Percentiles rank a stretch among this genome's conserved stretches.
Conservation (phyloP, 2,888 invertebrate species). For the Drosophila neotestacea region DNA sequence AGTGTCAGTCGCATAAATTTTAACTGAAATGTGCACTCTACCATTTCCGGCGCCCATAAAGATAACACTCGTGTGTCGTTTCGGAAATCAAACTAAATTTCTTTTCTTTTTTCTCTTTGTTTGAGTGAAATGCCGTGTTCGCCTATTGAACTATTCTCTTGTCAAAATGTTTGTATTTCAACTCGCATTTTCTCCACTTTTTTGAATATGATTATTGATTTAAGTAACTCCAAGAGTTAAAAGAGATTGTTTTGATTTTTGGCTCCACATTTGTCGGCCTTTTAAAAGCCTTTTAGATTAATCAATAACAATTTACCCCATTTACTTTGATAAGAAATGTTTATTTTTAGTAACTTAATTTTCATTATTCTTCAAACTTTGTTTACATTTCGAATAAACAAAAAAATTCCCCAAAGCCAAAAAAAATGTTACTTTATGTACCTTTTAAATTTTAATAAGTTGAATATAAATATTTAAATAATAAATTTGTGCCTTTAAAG, state of each 20-base stretch:
- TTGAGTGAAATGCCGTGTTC: constrained; percentile 25
- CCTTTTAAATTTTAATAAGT: too few relatives aligned
- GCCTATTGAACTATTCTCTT: constrained; percentile 18
- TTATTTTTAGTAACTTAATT: constrained; percentile 19
- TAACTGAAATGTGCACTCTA: constrained; percentile 67
- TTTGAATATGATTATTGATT: constrained; percentile 15
- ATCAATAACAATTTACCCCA: constrained; percentile 11
- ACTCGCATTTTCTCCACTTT: constrained; percentile 10
- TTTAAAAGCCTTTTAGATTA: constrained; percentile 6
- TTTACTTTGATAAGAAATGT: constrained; percentile 16
- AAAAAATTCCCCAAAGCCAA: too few relatives aligned
- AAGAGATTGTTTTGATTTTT: neutral
- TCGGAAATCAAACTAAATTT: constrained; percentile 34
- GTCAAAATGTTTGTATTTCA: constrained; percentile 38
- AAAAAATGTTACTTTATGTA: too few relatives aligned
- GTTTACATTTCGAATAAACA: too few relatives aligned
- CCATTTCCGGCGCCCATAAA: constrained; percentile 72
- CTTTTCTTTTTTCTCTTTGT: constrained; percentile 8
- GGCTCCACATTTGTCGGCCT: neutral
- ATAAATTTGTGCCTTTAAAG: neutral
- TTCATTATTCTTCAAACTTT: too few relatives aligned
- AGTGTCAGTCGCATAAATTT: constrained; percentile 70
- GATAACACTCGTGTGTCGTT: constrained; percentile 49
- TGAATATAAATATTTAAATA: too few relatives aligned
- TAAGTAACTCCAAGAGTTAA: constrained; percentile 4